phyloP scores from a whole-genome alignment of 2,797 vertebrate species.

The Tympanoctomys barrerae region DNA sequence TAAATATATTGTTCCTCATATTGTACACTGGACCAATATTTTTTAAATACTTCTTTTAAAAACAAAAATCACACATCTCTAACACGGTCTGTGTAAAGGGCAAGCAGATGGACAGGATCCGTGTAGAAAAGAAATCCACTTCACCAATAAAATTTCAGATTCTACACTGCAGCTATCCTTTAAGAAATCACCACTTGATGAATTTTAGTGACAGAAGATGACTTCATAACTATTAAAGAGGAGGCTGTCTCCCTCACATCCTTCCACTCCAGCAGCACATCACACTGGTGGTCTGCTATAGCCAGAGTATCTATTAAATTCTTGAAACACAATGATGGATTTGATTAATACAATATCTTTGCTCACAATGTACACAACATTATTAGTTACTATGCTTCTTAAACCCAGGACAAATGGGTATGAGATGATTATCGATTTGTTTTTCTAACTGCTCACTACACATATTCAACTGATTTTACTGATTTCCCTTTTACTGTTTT shows the following conservation, averaged over 20 bases:
- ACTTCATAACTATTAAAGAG: not conserved
- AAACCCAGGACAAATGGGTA: not conserved
- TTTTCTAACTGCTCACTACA: not conserved
- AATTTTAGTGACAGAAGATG: constrained; percentile 4
- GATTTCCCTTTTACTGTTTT: not conserved
- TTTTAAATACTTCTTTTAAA: not conserved
- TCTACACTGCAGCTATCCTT: not conserved
- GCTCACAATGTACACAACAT: not conserved
- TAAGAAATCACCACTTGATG: not conserved
- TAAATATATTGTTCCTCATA: not conserved
- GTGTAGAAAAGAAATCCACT: not conserved
- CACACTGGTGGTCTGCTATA: not conserved
- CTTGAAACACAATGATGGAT: not conserved
- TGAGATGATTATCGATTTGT: not conserved
- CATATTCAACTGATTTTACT: not conserved
- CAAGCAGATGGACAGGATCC: not conserved
- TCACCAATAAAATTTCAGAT: not conserved
- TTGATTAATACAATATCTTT: not conserved
- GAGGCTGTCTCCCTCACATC: not conserved
- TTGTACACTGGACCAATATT: not conserved
- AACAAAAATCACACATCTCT: not conserved
- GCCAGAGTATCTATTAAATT: not conserved
- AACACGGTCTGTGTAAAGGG: not conserved
- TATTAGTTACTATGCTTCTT: not conserved
- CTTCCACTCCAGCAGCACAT: not conserved